phyloP scores from a whole-genome alignment of 2,797 vertebrate genomes.

The Catostomus latipinnis region DNA sequence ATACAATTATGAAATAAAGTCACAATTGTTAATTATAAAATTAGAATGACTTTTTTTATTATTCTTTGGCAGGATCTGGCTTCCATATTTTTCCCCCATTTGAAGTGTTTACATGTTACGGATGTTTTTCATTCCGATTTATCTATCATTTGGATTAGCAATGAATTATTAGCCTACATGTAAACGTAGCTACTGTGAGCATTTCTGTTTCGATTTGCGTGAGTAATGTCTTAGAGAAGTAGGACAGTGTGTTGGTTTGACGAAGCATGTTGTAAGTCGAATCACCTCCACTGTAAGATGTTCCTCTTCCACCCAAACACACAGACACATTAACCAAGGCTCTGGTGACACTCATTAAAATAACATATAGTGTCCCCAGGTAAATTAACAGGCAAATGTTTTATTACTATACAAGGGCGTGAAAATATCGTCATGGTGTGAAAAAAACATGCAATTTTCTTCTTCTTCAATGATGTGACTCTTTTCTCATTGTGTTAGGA shows the following conservation, averaged over 20 bases:
- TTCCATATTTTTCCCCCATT: too few species aligned
- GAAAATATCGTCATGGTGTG: slow-evolving; percentile 43
- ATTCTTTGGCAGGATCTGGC: too few species aligned
- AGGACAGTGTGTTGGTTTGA: slow-evolving; percentile 41
- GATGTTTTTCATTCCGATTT: background rate
- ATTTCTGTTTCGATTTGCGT: background rate
- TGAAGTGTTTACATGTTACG: too few species aligned
- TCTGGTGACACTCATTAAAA: slow-evolving; percentile 76
- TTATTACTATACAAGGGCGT: slow-evolving; percentile 60
- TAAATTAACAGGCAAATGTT: slow-evolving; percentile 66
- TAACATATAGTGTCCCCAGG: slow-evolving; percentile 75
- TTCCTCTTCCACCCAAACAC: slow-evolving; percentile 31
- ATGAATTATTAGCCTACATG: background rate
- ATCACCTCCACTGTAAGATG: slow-evolving; percentile 19
- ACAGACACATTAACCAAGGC: slow-evolving; percentile 71
- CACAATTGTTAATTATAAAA: too few species aligned
- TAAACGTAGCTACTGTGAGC: background rate
- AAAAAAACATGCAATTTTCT: slow-evolving; percentile 63
- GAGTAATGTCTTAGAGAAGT: slow-evolving; percentile 46
- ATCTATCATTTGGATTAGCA: too few species aligned
- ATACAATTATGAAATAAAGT: too few species aligned
- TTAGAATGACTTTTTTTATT: too few species aligned
- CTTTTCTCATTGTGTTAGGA: slow-evolving; percentile 47
- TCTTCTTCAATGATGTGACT: slow-evolving; percentile 50
- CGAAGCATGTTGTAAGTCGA: slow-evolving; percentile 41